Evolutionary conservation across 2,888 invertebrate genomes (phyloP), one percentile per base, ranked within the genome.

Genomic region (Tromatobia lineatoria): DNA sequence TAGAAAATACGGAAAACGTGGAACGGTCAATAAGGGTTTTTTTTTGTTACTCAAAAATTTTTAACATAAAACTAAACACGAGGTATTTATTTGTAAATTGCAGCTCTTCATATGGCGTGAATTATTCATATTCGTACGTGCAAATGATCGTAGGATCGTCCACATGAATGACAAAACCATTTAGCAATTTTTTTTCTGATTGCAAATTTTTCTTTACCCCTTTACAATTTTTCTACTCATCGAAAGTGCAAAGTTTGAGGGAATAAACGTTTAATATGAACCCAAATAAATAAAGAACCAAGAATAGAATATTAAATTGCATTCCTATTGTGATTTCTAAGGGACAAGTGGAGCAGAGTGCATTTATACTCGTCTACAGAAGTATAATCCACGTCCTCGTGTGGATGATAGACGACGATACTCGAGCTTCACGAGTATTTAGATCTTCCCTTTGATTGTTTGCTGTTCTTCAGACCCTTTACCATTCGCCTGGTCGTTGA

Each of bases 251-350:
- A 7, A 25, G 23, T 57, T 29, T 13, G 4, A 23, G 3, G 2
- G 8, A 25, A 2, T 29, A 29, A 34, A 61, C 54, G 18, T 50
- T 25, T 25, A 3, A 10, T n/a, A 61, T 57, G 0, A 57, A 57
- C 15, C 7, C n/a, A 15, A 57, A 25, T 25, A 25, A 25, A 61
- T n/a, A 61, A 34, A 8, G 34, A 61, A 34, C 10, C n/a, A 8
- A 38, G 38, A 61, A 38, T 59, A 18, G 20, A 42, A 66, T 66
- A 66, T 66, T 66, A 42, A 66, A 61, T 61, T 61, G 59, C 59
- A 61, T 61, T 34, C n/a, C 10, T 42, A 45, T 66, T 23, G 66
- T 11, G 18, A 66, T 42, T 18, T 42, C n/a, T 23, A 2, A 42
- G 4, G 1, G 29, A 42, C 42, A 66, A 38, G 18, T 38, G 18